Conservation (phyloP, 2,797 vertebrate genomes). For the Clarias laeviceps region DNA sequence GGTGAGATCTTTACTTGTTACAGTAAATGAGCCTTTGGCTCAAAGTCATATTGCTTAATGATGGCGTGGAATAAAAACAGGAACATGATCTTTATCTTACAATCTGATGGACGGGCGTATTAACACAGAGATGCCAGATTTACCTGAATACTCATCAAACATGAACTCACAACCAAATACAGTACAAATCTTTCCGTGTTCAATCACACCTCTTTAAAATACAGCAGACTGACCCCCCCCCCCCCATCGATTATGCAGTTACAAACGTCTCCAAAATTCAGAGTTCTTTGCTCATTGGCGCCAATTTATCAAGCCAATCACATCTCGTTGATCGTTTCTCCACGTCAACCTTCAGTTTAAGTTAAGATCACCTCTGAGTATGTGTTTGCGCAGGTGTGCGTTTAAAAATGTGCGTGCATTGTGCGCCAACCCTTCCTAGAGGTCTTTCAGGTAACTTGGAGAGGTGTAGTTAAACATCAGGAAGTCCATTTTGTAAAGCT, state of each 20-base stretch:
- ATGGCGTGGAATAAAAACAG: conserved; percentile 45
- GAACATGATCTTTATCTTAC: conserved; percentile 50
- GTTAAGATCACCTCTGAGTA: conserved; percentile 14
- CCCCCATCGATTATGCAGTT: conserved; percentile 37
- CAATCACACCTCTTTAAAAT: conserved; percentile 18
- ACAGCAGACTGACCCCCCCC: conserved; percentile 40
- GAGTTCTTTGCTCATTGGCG: conserved; percentile 36
- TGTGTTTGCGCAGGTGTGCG: neutral
- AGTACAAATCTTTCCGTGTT: conserved; percentile 21
- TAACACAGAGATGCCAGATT: conserved; percentile 13
- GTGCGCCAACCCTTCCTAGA: conserved; percentile 68
- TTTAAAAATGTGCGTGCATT: neutral
- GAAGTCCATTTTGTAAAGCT: conserved; percentile 98
- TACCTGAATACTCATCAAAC: conserved; percentile 26
- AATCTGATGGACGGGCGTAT: conserved; percentile 38
- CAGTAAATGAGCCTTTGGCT: conserved; percentile 39
- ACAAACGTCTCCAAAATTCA: conserved; percentile 20
- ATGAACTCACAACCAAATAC: conserved; percentile 38
- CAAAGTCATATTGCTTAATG: conserved; percentile 55
- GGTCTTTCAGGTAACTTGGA: conserved; percentile 92
- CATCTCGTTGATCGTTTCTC: conserved; percentile 1
- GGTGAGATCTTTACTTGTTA: conserved; percentile 36
- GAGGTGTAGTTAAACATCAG: conserved; percentile 98
- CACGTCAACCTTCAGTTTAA: conserved; percentile 18
- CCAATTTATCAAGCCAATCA: neutral